These are phyloP conservation scores for Tadarida brasiliensis DNA, from an alignment of 2,797 vertebrate genomes.

Conservation along the genomic window DNA sequence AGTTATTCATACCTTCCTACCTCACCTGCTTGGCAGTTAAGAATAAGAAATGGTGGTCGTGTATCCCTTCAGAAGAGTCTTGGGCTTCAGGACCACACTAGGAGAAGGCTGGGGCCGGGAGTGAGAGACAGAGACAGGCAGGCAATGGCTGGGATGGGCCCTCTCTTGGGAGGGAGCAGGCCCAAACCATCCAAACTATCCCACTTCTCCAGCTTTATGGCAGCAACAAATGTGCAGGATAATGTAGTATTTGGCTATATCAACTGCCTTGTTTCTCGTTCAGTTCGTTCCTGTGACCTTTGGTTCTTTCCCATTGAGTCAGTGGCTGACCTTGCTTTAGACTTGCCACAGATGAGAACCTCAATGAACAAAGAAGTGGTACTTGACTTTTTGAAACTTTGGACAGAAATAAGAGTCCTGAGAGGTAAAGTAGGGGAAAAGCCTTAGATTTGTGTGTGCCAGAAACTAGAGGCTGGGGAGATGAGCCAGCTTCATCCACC, in stretches of 20 bases:
- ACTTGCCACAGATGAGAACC: not conserved
- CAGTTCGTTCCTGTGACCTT: not conserved
- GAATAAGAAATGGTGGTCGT: not conserved
- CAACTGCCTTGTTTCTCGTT: not conserved
- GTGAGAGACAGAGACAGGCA: not conserved
- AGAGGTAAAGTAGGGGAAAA: not conserved
- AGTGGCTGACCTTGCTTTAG: not conserved
- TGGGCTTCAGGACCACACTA: not conserved
- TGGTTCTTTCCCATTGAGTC: not conserved
- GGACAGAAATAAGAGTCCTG: not conserved
- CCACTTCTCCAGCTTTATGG: not conserved
- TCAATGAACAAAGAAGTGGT: slow-evolving; percentile 12
- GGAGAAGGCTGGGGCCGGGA: not conserved
- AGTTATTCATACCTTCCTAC: not conserved
- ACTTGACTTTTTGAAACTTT: slow-evolving; percentile 35
- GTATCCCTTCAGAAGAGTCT: not conserved
- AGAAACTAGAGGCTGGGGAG: not conserved
- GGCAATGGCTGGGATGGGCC: no score
- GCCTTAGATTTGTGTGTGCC: not conserved
- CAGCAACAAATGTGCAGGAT: not conserved
- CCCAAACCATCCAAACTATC: not conserved
- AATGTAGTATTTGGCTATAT: not conserved
- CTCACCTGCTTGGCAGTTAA: not conserved
- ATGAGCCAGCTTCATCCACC: not conserved
- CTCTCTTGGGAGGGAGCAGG: not conserved